phyloP scores from a whole-genome alignment of 2,113 vertebrate genomes.

The Poeciliopsis prolifica region DNA sequence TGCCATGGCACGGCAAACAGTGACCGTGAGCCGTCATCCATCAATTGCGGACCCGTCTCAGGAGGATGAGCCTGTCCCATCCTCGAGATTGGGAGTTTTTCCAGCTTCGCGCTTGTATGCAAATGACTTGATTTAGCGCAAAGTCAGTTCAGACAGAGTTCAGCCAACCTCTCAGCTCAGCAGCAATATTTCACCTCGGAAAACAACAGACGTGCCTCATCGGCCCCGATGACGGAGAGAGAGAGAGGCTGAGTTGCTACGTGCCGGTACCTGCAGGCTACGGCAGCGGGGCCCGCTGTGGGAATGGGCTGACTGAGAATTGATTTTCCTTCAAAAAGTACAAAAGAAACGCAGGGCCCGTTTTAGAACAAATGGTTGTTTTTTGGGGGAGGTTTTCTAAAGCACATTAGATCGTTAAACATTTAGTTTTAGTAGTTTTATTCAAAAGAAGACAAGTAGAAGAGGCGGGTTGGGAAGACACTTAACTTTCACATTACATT shows the following conservation, averaged over 20 bases:
- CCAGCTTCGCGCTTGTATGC: conserved; percentile 25
- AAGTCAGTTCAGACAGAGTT: conserved; percentile 42
- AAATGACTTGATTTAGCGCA: conserved; percentile 24
- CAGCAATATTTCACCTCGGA: conserved; percentile 27
- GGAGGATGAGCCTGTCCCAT: conserved; percentile 13
- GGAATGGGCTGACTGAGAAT: neutral
- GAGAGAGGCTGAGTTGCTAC: conserved; percentile 1
- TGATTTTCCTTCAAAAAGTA: conserved; percentile 1
- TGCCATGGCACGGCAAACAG: conserved; percentile 2
- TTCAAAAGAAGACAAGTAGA: neutral
- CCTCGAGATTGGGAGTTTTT: conserved; percentile 28
- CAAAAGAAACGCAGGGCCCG: neutral
- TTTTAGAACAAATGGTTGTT: conserved; percentile 1
- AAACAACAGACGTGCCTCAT: conserved; percentile 19
- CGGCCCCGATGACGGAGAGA: conserved; percentile 10
- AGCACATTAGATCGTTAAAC: conserved; percentile 7
- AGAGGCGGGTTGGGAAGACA: neutral
- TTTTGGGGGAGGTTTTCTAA: neutral
- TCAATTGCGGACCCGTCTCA: neutral
- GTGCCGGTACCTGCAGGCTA: conserved; percentile 12
- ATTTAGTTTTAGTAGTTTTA: conserved; percentile 13
- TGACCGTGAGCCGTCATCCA: conserved; percentile 35
- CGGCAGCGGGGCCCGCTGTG: neutral
- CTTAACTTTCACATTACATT: conserved; percentile 10
- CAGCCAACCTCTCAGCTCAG: conserved; percentile 41